Conservation (phyloP, 2,797 vertebrate genomes). For the Cossypha niveicapilla region DNA sequence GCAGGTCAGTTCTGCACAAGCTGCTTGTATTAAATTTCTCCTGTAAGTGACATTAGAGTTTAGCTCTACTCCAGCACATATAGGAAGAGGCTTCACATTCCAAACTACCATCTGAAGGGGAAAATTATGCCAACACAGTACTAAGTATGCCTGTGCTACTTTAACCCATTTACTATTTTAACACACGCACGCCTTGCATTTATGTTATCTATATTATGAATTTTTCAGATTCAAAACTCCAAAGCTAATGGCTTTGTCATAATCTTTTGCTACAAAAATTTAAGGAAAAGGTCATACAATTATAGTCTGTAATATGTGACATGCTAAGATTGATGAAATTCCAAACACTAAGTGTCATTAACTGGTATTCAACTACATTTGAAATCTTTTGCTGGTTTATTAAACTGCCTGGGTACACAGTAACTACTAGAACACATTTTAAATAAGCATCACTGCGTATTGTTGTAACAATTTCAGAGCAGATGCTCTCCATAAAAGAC, state of each 20-base stretch:
- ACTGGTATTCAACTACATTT: neutral
- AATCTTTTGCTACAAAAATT: neutral
- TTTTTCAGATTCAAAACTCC: neutral
- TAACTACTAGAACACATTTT: neutral
- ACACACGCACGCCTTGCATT: neutral
- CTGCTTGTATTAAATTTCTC: slow-evolving; percentile 44
- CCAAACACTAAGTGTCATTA: neutral
- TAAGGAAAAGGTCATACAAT: neutral
- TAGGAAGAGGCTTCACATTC: slow-evolving; percentile 35
- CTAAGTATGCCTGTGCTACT: neutral
- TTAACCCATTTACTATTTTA: slow-evolving; percentile 54
- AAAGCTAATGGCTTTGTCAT: neutral
- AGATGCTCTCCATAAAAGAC: slow-evolving; percentile 36
- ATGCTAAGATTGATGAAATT: neutral
- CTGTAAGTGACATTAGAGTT: slow-evolving; percentile 27
- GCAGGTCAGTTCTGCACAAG: slow-evolving; percentile 40
- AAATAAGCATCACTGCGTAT: neutral
- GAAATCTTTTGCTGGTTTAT: neutral
- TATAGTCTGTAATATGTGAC: neutral
- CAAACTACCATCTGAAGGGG: slow-evolving; percentile 22
- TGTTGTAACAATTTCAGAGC: neutral
- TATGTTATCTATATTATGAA: neutral
- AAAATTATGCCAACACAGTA: slow-evolving; percentile 13
- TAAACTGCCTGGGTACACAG: neutral
- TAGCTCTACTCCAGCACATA: slow-evolving; percentile 21